These are phyloP conservation scores for Notiomystis cincta DNA, from an alignment of 2,113 vertebrate genomes.

Conservation along the genomic window DNA sequence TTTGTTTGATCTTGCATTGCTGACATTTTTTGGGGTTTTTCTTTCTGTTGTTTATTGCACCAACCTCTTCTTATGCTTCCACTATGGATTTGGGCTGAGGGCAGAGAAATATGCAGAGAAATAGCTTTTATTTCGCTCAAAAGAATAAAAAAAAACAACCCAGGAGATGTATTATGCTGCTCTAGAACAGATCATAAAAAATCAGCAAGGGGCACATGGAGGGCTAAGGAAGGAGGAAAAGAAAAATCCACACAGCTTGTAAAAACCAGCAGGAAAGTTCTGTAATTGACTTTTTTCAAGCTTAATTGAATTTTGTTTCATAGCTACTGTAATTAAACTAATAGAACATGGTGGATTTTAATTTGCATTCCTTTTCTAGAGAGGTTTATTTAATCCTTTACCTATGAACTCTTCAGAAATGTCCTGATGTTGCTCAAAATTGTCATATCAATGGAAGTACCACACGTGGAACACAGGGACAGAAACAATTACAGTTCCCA, in stretches of 20 bases:
- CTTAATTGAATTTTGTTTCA: constrained; percentile 51
- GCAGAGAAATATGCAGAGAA: neutral
- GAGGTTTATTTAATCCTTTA: neutral
- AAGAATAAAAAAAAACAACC: neutral
- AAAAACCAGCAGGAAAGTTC: constrained; percentile 50
- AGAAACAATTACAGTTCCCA: neutral
- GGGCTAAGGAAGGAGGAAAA: neutral
- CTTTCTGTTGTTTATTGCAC: neutral
- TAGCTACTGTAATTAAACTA: constrained; percentile 56
- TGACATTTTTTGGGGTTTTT: neutral
- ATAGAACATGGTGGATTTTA: neutral
- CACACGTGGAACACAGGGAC: fast-evolving
- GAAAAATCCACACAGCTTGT: constrained; percentile 44
- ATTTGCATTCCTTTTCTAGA: constrained; percentile 29
- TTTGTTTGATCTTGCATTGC: neutral
- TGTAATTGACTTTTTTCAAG: constrained; percentile 28
- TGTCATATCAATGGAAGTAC: neutral
- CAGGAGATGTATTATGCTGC: neutral
- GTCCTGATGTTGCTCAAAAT: neutral
- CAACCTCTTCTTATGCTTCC: neutral
- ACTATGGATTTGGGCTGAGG: neutral
- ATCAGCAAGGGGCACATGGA: constrained; percentile 8
- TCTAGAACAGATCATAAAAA: constrained; percentile 22
- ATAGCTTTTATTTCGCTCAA: neutral
- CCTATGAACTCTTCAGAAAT: neutral